These are phyloP conservation scores for Oxyura jamaicensis DNA, from an alignment of 2,113 vertebrate genomes.

Conservation along the genomic window DNA sequence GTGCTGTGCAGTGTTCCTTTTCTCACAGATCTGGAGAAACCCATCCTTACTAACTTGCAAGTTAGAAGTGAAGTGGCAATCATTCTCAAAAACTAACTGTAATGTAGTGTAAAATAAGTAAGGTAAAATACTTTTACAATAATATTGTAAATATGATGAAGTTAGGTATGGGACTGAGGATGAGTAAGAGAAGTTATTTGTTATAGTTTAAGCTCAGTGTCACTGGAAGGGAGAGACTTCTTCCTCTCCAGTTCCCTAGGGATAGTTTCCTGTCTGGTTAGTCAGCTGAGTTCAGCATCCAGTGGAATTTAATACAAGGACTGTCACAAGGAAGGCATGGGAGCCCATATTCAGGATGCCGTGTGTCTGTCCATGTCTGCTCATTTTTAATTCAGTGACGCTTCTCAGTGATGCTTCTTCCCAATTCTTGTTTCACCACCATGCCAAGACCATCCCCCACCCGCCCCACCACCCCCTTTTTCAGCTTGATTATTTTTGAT, in stretches of 20 bases:
- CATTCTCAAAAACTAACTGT: accelerated
- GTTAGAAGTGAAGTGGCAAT: neutral
- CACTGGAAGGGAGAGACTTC: neutral
- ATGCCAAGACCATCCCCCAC: too few species aligned
- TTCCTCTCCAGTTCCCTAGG: neutral
- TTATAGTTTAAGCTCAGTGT: too few species aligned
- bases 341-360: neutral
- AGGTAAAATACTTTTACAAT: neutral
- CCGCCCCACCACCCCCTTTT: too few species aligned
- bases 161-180: neutral
- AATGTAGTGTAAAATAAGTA: neutral
- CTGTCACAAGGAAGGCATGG: neutral
- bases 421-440: neutral
- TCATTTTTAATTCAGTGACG: neutral
- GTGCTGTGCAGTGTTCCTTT: neutral
- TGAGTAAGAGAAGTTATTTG: neutral
- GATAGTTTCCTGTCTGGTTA: neutral
- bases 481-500: neutral
- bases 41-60: neutral
- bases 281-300: neutral
- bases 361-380: neutral
- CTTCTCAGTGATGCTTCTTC: neutral
- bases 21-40: neutral
- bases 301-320: neutral
- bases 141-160: neutral